These are phyloP conservation scores for Osmerus eperlanus DNA, from an alignment of 2,113 vertebrate species.

Conservation along the genomic window DNA sequence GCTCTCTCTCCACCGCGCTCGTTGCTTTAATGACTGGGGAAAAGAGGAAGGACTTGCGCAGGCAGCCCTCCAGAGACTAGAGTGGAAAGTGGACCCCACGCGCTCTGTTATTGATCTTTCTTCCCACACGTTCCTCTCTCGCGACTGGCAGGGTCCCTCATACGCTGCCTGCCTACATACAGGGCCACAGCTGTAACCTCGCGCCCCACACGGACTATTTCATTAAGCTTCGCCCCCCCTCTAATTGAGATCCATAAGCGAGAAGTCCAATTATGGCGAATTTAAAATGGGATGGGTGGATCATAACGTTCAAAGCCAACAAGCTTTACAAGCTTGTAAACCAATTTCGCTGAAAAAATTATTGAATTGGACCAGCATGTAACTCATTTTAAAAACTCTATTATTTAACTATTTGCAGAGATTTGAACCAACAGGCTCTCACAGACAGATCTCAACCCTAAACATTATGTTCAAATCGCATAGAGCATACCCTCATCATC, in stretches of 20 bases:
- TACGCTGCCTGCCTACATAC: background rate
- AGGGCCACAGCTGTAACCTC: constrained; percentile 10
- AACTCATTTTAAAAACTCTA: too few relatives aligned
- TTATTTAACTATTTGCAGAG: too few relatives aligned
- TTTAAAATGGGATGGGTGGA: background rate
- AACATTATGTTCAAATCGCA: too few relatives aligned
- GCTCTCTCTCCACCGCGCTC: background rate
- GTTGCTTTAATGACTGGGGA: background rate
- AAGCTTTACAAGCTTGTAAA: too few relatives aligned
- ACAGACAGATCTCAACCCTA: too few relatives aligned
- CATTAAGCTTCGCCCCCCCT: background rate
- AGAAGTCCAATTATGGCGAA: background rate
- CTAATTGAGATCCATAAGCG: background rate
- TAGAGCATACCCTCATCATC: too few relatives aligned
- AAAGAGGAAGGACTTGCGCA: background rate
- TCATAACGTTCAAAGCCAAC: background rate
- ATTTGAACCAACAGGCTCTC: too few relatives aligned
- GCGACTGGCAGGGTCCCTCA: background rate
- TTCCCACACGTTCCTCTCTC: background rate
- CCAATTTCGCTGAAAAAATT: too few relatives aligned
- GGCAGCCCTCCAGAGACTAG: constrained; percentile 3
- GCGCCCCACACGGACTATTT: constrained; percentile 6
- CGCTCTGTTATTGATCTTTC: background rate
- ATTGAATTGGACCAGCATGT: too few relatives aligned
- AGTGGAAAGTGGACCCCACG: background rate